A percentile compares a stretch with the other conserved stretches of the same genome.
Evolutionary conservation across 1,140 invertebrate genomes (phyloP).

Genomic region (Zaprionus ornatus): DNA sequence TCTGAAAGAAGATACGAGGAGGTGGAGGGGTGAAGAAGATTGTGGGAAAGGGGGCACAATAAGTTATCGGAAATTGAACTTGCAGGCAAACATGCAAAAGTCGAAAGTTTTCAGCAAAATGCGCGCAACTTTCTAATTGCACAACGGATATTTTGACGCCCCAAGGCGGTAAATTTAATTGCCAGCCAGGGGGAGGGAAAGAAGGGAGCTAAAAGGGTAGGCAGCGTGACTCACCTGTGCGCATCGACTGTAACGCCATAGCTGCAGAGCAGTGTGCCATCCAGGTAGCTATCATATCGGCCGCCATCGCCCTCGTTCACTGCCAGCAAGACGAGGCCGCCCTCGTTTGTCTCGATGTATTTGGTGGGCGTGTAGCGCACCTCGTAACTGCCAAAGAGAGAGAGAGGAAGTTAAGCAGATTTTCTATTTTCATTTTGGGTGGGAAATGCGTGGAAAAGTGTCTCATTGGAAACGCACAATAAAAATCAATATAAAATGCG

Average conservation of each 20-base stretch:
- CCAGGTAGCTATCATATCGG: slow-evolving; percentile 89
- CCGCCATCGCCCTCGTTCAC: slow-evolving; percentile 89
- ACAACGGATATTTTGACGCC: slow-evolving; percentile 38
- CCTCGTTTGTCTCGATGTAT: slow-evolving; percentile 89
- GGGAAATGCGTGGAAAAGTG: slow-evolving; percentile 33
- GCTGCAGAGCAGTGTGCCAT: slow-evolving; percentile 87
- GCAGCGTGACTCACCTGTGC: slow-evolving; percentile 85
- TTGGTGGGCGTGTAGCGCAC: slow-evolving; percentile 87
- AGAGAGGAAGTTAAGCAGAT: slow-evolving; percentile 54
- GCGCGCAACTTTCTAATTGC: slow-evolving; percentile 45
- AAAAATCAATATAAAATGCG: slow-evolving; percentile 79
- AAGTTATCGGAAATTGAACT: slow-evolving; percentile 57
- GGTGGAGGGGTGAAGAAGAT: background rate
- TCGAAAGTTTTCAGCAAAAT: slow-evolving; percentile 30
- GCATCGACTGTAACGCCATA: slow-evolving; percentile 90
- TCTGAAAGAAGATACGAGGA: slow-evolving; percentile 73
- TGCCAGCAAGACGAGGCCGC: slow-evolving; percentile 89
- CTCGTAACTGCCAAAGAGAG: slow-evolving; percentile 72
- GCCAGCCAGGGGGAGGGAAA: background rate
- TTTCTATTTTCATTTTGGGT: slow-evolving; percentile 51
- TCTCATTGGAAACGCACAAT: slow-evolving; percentile 74
- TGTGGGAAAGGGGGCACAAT: slow-evolving; percentile 5
- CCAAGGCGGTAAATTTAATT: slow-evolving; percentile 34
- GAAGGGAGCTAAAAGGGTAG: background rate
- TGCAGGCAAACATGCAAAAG: slow-evolving; percentile 26